Evolutionary conservation across 2,113 vertebrate genomes (phyloP).

Genomic region (Azemiops feae): DNA sequence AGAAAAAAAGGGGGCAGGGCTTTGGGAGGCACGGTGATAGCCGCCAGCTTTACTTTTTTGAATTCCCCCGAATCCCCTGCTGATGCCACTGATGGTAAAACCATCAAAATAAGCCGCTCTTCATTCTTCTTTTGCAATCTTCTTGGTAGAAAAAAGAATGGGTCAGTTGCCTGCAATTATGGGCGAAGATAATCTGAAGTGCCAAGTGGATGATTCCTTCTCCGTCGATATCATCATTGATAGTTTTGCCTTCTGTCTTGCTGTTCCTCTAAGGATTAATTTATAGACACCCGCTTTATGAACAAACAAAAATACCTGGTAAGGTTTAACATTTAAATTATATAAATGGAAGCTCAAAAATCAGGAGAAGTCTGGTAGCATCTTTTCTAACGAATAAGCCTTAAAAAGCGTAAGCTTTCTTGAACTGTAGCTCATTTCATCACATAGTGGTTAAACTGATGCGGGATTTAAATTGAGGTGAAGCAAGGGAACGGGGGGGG

Average conservation of each 20-base stretch:
- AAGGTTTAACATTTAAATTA: fast-evolving
- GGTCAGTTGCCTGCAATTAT: neutral
- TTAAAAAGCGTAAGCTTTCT: neutral
- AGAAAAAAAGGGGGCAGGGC: neutral
- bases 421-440: neutral
- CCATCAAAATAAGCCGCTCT: neutral
- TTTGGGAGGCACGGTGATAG: neutral
- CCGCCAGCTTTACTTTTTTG: neutral
- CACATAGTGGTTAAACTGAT: neutral
- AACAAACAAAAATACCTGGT: too few species aligned
- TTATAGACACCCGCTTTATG: neutral
- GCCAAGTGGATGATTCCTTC: neutral
- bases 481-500: neutral
- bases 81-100: neutral
- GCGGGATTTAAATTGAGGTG: neutral
- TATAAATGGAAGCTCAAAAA: neutral
- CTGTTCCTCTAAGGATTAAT: neutral
- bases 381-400: neutral
- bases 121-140: neutral
- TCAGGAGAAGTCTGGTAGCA: neutral
- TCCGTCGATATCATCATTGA: neutral
- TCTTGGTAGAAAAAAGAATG: neutral
- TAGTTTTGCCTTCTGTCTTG: neutral
- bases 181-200: neutral
- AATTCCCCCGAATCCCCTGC: neutral